Conservation (phyloP, 2,888 invertebrate species). For the Tuta absoluta region DNA sequence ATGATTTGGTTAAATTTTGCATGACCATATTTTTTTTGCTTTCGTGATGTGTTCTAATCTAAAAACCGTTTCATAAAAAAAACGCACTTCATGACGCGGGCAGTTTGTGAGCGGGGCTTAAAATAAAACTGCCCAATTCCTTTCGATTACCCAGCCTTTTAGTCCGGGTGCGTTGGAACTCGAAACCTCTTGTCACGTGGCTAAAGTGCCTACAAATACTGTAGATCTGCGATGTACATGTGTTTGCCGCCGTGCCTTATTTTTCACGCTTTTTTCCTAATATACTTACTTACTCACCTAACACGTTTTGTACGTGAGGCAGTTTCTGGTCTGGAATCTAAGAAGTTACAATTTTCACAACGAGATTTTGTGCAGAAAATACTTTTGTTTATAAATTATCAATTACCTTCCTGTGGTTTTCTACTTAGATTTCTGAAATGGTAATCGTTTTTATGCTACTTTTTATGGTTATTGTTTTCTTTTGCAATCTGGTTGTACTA, state of each 20-base stretch:
- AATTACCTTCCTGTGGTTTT: no score
- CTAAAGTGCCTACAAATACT: conserved; percentile 27
- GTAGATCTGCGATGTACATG: conserved; percentile 26
- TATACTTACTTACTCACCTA: background rate
- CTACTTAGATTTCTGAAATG: no score
- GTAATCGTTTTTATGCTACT: no score
- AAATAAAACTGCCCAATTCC: background rate
- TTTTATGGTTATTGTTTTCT: no score
- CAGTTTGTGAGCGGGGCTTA: background rate
- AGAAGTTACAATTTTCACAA: background rate
- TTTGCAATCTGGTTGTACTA: no score
- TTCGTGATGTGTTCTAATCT: background rate
- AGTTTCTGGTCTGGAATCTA: background rate
- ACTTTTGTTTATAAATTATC: no score
- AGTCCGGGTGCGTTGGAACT: conserved; percentile 25
- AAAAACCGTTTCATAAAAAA: background rate
- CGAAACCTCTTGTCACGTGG: conserved; percentile 29
- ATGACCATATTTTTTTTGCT: no score
- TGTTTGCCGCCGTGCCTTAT: conserved; percentile 24
- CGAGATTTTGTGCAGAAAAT: no score
- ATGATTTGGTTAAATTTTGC: no score
- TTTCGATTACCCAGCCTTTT: background rate
- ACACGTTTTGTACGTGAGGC: conserved; percentile 6
- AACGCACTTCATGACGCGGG: background rate
- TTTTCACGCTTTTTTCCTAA: conserved; percentile 22